These are phyloP conservation scores for Phytoseiulus persimilis DNA, from an alignment of 2,888 invertebrate species.

Conservation along the genomic window DNA sequence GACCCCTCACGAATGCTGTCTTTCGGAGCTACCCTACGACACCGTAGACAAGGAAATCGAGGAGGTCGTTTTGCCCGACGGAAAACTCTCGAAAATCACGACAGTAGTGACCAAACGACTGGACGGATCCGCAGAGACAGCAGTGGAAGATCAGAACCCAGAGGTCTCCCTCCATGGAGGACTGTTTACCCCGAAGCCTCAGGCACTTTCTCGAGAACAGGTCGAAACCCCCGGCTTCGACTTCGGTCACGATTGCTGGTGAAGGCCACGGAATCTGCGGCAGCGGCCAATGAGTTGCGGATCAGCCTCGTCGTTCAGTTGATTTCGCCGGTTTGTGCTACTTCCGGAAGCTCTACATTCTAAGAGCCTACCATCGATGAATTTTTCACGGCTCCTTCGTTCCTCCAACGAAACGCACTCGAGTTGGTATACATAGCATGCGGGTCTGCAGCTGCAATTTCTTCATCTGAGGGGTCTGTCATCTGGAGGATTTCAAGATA, in stretches of 20 bases:
- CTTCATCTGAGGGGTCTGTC: too few species aligned
- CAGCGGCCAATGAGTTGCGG: conserved; percentile 86
- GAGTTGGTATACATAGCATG: too few species aligned
- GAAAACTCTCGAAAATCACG: neutral
- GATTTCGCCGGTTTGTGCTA: too few species aligned
- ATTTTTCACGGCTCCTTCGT: too few species aligned
- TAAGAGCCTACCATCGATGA: too few species aligned
- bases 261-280: conserved; percentile 86
- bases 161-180: conserved; percentile 77
- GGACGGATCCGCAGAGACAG: neutral
- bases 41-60: neutral
- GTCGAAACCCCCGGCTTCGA: conserved; percentile 89
- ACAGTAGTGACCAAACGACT: neutral
- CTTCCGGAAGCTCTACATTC: too few species aligned
- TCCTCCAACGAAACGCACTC: too few species aligned
- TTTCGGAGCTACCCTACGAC: neutral
- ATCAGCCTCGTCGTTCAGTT: too few species aligned
- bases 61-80: conserved; percentile 6
- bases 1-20: neutral
- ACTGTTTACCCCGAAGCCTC: conserved; percentile 60
- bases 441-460: too few species aligned
- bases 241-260: conserved; percentile 78
- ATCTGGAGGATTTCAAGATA: too few species aligned
- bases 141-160: neutral
- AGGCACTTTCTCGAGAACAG: conserved; percentile 64